A percentile compares a stretch with the other conserved stretches of the same genome.
phyloP scores from a whole-genome alignment of 2,113 vertebrate genomes.

The Rhinolophus ferrumequinum region DNA sequence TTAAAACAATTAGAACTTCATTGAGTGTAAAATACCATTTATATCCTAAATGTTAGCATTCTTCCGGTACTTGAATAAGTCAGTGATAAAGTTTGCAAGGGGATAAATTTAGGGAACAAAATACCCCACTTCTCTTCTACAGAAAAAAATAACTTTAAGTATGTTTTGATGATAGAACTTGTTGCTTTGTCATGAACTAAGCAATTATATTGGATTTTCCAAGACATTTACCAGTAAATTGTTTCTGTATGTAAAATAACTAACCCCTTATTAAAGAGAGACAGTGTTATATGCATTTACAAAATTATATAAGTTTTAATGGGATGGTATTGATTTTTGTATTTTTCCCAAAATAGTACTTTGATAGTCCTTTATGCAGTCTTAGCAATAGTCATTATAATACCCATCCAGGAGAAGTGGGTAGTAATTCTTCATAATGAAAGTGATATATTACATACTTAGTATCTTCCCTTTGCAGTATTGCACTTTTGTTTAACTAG shows the following conservation, averaged over 20 bases:
- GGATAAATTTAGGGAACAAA: slow-evolving; percentile 75
- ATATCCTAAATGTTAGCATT: slow-evolving; percentile 78
- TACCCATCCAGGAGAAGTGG: slow-evolving; percentile 87
- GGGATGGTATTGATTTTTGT: slow-evolving; percentile 86
- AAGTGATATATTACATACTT: slow-evolving; percentile 81
- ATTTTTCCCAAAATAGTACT: slow-evolving; percentile 85
- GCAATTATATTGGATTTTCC: slow-evolving; percentile 85
- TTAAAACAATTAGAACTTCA: slow-evolving; percentile 80
- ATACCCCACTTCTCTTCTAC: slow-evolving; percentile 58
- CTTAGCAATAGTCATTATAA: slow-evolving; percentile 88
- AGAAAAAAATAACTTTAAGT: slow-evolving; percentile 74
- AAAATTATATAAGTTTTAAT: slow-evolving; percentile 84
- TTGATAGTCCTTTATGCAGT: slow-evolving; percentile 88
- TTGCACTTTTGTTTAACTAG: slow-evolving; percentile 89
- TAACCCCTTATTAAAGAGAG: slow-evolving; percentile 86
- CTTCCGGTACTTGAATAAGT: slow-evolving; percentile 82
- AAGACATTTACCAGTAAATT: slow-evolving; percentile 87
- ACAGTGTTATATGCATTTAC: slow-evolving; percentile 88
- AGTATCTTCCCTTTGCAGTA: slow-evolving; percentile 88
- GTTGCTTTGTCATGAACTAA: slow-evolving; percentile 87
- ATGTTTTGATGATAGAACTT: slow-evolving; percentile 87
- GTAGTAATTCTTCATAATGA: slow-evolving; percentile 85
- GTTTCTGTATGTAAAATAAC: slow-evolving; percentile 88
- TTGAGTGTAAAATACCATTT: slow-evolving; percentile 71
- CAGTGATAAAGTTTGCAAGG: slow-evolving; percentile 82